Conservation (phyloP, 2,113 vertebrate species). For the Marcusenius ussheri region DNA sequence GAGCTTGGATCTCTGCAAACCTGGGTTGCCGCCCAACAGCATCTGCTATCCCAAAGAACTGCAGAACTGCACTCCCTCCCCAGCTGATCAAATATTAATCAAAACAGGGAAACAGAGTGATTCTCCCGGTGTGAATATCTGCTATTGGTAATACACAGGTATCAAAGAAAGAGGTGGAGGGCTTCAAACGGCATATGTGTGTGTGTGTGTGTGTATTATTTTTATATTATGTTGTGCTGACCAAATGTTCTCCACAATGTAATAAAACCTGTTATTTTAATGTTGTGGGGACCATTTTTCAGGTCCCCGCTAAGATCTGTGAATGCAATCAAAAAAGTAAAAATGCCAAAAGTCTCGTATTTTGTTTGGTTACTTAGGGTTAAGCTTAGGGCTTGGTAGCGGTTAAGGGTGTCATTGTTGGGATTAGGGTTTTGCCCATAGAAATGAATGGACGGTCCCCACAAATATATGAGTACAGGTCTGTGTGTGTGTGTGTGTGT, state of each 20-base stretch:
- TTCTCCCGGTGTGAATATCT: slow-evolving; percentile 78
- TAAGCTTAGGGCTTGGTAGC: too few species aligned
- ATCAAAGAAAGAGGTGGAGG: slow-evolving; percentile 28
- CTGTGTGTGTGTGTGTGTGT: not conserved
- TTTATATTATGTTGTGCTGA: too few species aligned
- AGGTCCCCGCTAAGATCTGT: too few species aligned
- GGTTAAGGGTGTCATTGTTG: too few species aligned
- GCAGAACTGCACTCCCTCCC: slow-evolving; percentile 89
- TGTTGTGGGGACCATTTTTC: too few species aligned
- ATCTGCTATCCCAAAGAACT: slow-evolving; percentile 77
- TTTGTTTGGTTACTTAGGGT: too few species aligned
- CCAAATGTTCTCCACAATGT: too few species aligned
- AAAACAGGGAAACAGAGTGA: slow-evolving; percentile 83
- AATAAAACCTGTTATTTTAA: too few species aligned
- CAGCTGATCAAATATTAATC: slow-evolving; percentile 92
- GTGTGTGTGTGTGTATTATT: slow-evolving; percentile 10
- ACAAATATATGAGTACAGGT: too few species aligned
- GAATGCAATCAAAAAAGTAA: too few species aligned
- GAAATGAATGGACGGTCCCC: too few species aligned
- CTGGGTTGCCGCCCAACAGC: not conserved
- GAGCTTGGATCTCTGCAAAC: not conserved
- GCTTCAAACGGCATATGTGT: not conserved
- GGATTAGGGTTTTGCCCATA: too few species aligned
- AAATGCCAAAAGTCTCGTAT: not conserved
- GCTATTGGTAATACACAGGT: slow-evolving; percentile 74